phyloP scores from a whole-genome alignment of 2,888 invertebrate genomes.

The Eupithecia insigniata region DNA sequence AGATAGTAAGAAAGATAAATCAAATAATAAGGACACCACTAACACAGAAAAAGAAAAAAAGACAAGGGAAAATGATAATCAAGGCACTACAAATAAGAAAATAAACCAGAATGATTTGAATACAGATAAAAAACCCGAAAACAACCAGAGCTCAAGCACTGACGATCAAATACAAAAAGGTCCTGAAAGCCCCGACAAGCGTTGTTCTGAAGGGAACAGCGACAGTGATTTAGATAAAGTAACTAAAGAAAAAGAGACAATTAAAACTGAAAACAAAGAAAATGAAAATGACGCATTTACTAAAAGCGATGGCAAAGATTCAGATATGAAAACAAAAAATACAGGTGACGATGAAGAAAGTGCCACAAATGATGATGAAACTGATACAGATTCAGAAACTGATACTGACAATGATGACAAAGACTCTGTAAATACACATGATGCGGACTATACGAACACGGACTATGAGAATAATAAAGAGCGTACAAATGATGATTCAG shows the following conservation, averaged over 20 bases:
- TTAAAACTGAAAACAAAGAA: background rate
- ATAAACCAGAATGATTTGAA: background rate
- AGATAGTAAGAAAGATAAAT: conserved; percentile 2
- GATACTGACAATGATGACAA: background rate
- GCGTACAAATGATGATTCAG: background rate
- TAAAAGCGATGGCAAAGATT: background rate
- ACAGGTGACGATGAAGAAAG: background rate
- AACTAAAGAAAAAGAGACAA: background rate
- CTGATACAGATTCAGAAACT: background rate
- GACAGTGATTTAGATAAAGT: background rate
- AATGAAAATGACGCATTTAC: background rate
- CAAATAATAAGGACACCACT: background rate
- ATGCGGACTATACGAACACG: background rate
- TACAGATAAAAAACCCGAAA: background rate
- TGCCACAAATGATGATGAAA: background rate
- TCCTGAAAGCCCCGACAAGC: background rate
- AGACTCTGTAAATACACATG: background rate
- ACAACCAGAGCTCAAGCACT: background rate
- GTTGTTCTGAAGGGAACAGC: background rate
- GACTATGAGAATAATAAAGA: background rate
- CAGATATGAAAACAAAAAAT: background rate
- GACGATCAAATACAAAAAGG: background rate
- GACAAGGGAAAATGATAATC: background rate
- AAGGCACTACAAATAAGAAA: background rate
- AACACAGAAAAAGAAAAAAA: background rate